Evolutionary conservation across 92 coral and sea anemone genomes (phyloP), one percentile per base, ranked within the genome.

Genomic region (Zoanthus sansibaricus): DNA sequence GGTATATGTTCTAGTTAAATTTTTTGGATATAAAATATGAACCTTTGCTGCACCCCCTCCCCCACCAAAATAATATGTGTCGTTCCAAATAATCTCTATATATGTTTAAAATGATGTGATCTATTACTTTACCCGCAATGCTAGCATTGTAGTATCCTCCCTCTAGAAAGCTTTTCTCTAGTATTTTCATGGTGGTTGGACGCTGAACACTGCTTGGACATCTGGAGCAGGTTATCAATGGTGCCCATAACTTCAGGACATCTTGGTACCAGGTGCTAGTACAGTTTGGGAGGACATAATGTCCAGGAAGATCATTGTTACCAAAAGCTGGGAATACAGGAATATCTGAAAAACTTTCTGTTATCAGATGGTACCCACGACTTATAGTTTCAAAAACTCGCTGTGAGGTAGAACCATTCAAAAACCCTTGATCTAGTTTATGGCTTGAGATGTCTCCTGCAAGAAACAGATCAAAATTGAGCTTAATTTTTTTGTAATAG

Each of bases 261-360:
- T 71, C 83, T 42, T 88, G 62, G 86, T 94, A 94, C 99, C 99
- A 96, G 70, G 71, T 71, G 32, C 79, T 88, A 66, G 82, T 88
- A 16, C 70, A 55, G 76, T 85, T 86, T 72, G 99, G 98, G 51
- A 96, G 82, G 21, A 93, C 76, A 59, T 96, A 94, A 79, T 93
- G 95, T 8, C 96, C 99, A n/a, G 97, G 98, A 48, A 96, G 95
- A 71, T 96, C 99, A 87, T 94, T 96, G 76, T 96, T 96, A 13
- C 99, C 99, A 90, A 96, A 67, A 44, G 89, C 9, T 6, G 96
- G 99, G 84, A 96, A 96, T 45, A 93, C 86, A 20, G 99, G 99
- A 62, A 92, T 91, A 13, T 86, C 72, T 14, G 98, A 86, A 89
- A 96, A 96, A 37, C 82, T 88, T 69, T 56, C 55, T 31, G 72